Conservation (phyloP, 2,888 invertebrate genomes). For the Pasiphila rectangulata region DNA sequence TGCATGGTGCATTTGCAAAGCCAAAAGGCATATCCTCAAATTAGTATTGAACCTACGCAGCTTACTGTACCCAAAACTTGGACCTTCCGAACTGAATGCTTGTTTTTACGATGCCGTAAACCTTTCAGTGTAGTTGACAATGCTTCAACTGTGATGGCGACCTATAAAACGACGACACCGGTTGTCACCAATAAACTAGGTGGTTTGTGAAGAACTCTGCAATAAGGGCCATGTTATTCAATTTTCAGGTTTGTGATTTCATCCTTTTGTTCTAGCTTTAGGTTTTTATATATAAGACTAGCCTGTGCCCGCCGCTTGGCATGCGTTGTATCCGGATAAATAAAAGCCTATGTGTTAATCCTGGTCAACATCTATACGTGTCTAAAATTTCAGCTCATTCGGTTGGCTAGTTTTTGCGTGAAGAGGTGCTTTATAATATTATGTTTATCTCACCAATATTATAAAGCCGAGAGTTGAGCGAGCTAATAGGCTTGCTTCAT, state of each 20-base stretch:
- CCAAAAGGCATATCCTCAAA: not conserved
- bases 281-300: too few relatives aligned
- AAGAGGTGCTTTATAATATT: too few relatives aligned
- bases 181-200: slow-evolving; percentile 56
- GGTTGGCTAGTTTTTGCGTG: too few relatives aligned
- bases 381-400: too few relatives aligned
- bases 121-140: slow-evolving; percentile 58
- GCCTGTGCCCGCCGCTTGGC: too few relatives aligned
- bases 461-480: too few relatives aligned
- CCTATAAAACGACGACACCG: slow-evolving; percentile 56
- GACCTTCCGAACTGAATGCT: slow-evolving; percentile 50
- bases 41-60: slow-evolving; percentile 6
- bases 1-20: not conserved
- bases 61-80: slow-evolving; percentile 38
- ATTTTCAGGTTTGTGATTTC: slow-evolving; percentile 16
- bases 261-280: slow-evolving; percentile 9
- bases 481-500: too few relatives aligned
- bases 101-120: slow-evolving; percentile 64
- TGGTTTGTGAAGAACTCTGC: slow-evolving; percentile 26
- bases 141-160: slow-evolving; percentile 50
- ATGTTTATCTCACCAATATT: too few relatives aligned
- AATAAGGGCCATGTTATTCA: slow-evolving; percentile 33
- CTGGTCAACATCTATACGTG: too few relatives aligned
- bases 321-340: too few relatives aligned
- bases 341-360: too few relatives aligned